A percentile compares a stretch with the other conserved stretches of the same genome.
These are phyloP conservation scores for Zaprionus taronus DNA, from an alignment of 1,140 invertebrate genomes.

Conservation along the genomic window DNA sequence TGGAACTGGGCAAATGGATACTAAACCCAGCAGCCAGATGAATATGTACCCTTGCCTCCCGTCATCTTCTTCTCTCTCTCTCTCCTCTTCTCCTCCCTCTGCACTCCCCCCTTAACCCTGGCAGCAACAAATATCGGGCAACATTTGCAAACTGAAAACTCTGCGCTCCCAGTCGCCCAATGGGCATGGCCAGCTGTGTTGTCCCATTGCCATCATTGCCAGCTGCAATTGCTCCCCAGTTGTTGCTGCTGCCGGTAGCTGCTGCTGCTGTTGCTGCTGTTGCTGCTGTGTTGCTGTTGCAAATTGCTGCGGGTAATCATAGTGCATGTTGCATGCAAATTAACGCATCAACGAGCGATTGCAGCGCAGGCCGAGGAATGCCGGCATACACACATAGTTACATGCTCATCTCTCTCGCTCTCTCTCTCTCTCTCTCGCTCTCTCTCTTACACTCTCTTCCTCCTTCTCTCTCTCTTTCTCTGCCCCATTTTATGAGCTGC, in stretches of 20 bases:
- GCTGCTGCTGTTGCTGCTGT: slow-evolving; percentile 25
- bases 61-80: no score
- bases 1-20: slow-evolving; percentile 2
- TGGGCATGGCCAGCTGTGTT: slow-evolving; percentile 56
- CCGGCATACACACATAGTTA: slow-evolving; percentile 27
- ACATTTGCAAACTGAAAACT: slow-evolving; percentile 25
- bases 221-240: slow-evolving; percentile 41
- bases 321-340: slow-evolving; percentile 82
- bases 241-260: slow-evolving; percentile 43
- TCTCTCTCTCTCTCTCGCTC: background rate
- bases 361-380: slow-evolving; percentile 14
- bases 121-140: background rate
- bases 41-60: background rate
- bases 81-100: no score
- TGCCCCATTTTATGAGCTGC: slow-evolving; percentile 72
- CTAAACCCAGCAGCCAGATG: background rate
- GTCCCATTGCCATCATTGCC: slow-evolving; percentile 31
- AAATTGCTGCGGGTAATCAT: slow-evolving; percentile 82
- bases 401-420: background rate
- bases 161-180: slow-evolving; percentile 66
- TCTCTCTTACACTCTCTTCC: background rate
- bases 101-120: background rate
- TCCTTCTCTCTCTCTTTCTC: background rate
- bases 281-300: slow-evolving; percentile 46
- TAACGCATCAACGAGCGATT: slow-evolving; percentile 73